These are phyloP conservation scores for Tinamus major DNA, from an alignment of 2,797 vertebrate genomes.

Conservation along the genomic window DNA sequence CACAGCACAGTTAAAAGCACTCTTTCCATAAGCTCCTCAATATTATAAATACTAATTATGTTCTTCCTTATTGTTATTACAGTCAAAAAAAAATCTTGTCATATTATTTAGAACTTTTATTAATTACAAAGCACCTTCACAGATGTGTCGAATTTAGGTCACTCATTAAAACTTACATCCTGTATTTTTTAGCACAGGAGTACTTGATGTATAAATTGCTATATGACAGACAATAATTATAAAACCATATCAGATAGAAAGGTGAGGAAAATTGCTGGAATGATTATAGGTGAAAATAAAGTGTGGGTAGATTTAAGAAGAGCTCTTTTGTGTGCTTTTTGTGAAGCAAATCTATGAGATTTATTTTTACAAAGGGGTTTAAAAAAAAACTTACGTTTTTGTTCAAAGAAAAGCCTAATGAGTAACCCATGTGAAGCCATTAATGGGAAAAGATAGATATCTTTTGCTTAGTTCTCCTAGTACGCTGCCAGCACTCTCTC, in stretches of 20 bases:
- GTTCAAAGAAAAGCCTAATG: constrained; percentile 44
- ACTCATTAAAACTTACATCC: neutral
- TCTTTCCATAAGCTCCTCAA: neutral
- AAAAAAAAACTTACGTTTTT: neutral
- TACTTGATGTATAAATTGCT: neutral
- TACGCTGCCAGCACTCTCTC: neutral
- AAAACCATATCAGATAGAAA: neutral
- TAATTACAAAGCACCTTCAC: neutral
- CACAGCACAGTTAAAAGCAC: neutral
- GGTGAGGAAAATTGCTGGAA: neutral
- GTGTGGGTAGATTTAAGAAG: neutral
- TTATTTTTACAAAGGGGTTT: constrained; percentile 30
- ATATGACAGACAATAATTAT: neutral
- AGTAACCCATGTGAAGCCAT: neutral
- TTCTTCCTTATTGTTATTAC: neutral
- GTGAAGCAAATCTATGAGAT: constrained; percentile 11
- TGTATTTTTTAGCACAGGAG: neutral
- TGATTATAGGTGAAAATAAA: constrained; percentile 29
- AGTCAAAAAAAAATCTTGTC: neutral
- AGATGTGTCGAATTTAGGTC: neutral
- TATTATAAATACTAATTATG: neutral
- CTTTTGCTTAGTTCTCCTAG: constrained; percentile 18
- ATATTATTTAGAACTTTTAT: neutral
- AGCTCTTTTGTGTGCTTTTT: constrained; percentile 40
- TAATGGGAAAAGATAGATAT: neutral